These are phyloP conservation scores for Macquaria australasica DNA, from an alignment of 2,113 vertebrate genomes.

Conservation along the genomic window DNA sequence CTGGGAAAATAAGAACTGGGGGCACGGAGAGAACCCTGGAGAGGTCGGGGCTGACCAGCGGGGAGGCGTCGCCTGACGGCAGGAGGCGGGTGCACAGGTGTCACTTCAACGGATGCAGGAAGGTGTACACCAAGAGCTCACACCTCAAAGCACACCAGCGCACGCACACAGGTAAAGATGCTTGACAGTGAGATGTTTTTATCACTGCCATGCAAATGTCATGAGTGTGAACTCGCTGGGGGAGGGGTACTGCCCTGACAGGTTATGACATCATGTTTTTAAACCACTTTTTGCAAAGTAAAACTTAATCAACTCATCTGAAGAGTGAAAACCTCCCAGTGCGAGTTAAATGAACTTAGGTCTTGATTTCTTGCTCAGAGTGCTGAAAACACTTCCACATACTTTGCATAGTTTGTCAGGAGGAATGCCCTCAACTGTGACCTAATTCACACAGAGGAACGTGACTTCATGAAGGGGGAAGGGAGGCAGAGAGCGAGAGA, in stretches of 20 bases:
- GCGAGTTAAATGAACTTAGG: background rate
- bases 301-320: background rate
- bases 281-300: background rate
- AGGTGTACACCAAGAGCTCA: constrained; percentile 99
- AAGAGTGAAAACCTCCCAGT: background rate
- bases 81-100: constrained; percentile 94
- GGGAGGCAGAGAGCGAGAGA: constrained; percentile 2
- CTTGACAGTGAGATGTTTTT: constrained; percentile 36
- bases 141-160: constrained; percentile 99
- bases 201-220: background rate
- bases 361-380: background rate
- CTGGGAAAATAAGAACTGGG: constrained; percentile 90
- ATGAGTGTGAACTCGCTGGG: background rate
- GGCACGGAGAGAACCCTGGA: constrained; percentile 77
- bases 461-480: constrained; percentile 65
- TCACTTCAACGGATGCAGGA: constrained; percentile 97
- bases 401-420: constrained; percentile 71
- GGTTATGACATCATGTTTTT: background rate
- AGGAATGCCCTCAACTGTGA: constrained; percentile 74
- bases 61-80: constrained; percentile 92
- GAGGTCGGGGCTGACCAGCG: constrained; percentile 83
- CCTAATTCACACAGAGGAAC: constrained; percentile 76
- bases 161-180: constrained; percentile 92
- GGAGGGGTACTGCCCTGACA: background rate
- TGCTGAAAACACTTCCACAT: constrained; percentile 38